Evolutionary conservation across 2,797 vertebrate genomes (phyloP), one percentile per base, ranked within the genome.

Genomic region (Hydrolagus colliei): DNA sequence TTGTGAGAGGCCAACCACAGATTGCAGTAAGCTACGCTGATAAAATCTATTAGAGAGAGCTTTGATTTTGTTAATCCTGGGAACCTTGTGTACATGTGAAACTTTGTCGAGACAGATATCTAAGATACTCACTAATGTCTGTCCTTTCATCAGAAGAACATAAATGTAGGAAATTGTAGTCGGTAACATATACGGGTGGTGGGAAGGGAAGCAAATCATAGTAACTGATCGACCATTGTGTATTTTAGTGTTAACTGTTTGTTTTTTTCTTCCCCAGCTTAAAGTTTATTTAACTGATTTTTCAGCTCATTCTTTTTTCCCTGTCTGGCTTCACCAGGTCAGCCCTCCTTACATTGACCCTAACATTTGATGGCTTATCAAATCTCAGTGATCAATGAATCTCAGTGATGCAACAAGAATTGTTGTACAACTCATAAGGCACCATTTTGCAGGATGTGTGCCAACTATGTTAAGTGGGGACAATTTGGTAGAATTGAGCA

Each of bases 21-120:
- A 87, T 78, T 79, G 74, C 14, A 88, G 78, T 87, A 86, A 73
- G 86, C 75, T 4, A 84, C 62, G 16, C 0, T 86, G 73, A 86
- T 72, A 82, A 88, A 88, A 86, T 71, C 73, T 89, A 62, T 87
- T 88, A 87, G 10, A 41, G 32, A 72, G 72, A 71, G 79, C 2
- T 63, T 61, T 76, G 67, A 88, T 88, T 86, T 85, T 86, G 9
- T 86, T 85, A 68, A 4, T 87, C 9, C 65, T 73, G 76, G 77
- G 18, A 88, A 88, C 87, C 0, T 65, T 20, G 3, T 0, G 87
- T 79, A 20, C 62, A 79, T 32, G 71, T 41, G 65, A 84, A 63
- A 68, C 32, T 12, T 84, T 84, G 63, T 41, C 32, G 16, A 71
- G 65, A 68, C 71, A 84, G 18, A 84, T 13, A 41, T 71, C 65